Evolutionary conservation across 2,888 invertebrate genomes (phyloP).

Genomic region (Ophioninae sp.): DNA sequence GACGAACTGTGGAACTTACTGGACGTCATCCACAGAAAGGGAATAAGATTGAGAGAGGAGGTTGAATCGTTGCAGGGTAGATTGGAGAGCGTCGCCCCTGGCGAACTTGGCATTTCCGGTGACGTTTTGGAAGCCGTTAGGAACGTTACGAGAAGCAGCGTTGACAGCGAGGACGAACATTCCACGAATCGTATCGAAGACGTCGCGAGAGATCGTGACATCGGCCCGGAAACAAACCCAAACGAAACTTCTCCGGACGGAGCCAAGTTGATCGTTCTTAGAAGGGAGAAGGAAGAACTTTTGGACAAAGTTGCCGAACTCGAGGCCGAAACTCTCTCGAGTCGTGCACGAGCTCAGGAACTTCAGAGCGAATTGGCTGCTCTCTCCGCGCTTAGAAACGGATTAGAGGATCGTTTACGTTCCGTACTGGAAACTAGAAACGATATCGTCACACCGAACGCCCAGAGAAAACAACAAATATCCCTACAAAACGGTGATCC

Average conservation of each 20-base stretch:
- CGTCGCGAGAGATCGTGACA: slow-evolving; percentile 59
- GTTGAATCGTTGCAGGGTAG: slow-evolving; percentile 86
- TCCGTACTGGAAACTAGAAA: slow-evolving; percentile 69
- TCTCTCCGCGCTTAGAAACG: slow-evolving; percentile 80
- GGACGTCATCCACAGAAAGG: slow-evolving; percentile 92
- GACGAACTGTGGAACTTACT: slow-evolving; percentile 93
- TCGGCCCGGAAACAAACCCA: neutral
- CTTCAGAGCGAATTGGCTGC: slow-evolving; percentile 86
- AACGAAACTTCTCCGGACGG: slow-evolving; percentile 66
- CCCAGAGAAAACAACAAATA: slow-evolving; percentile 73
- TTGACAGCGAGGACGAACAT: slow-evolving; percentile 67
- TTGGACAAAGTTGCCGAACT: slow-evolving; percentile 89
- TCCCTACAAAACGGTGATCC: slow-evolving; percentile 64
- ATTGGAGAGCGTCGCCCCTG: slow-evolving; percentile 76
- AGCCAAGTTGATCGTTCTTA: slow-evolving; percentile 85
- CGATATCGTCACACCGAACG: slow-evolving; percentile 73
- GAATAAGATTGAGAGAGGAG: slow-evolving; percentile 87
- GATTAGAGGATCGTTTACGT: slow-evolving; percentile 78
- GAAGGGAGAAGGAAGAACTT: slow-evolving; percentile 89
- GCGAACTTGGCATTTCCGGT: slow-evolving; percentile 76
- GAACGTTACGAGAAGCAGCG: slow-evolving; percentile 67
- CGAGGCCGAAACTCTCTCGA: slow-evolving; percentile 88
- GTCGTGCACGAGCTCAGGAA: slow-evolving; percentile 85
- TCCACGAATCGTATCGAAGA: slow-evolving; percentile 70
- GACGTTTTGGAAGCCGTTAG: slow-evolving; percentile 79